Evolutionary conservation across 1,140 invertebrate species (phyloP).

Genomic region (Hestina assimilis): DNA sequence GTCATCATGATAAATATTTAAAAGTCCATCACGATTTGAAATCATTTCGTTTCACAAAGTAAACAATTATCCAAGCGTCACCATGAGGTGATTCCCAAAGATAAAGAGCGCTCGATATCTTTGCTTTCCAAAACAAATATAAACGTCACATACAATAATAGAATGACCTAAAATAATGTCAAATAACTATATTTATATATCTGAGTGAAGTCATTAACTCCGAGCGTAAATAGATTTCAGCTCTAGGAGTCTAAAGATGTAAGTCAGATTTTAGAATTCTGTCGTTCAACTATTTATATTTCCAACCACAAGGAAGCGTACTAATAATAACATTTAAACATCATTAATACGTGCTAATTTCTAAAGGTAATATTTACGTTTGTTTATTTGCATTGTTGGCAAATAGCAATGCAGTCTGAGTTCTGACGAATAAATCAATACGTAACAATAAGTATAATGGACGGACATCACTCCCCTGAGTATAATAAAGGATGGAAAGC

Average conservation of each 20-base stretch:
- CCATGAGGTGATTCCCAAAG: too few relatives aligned
- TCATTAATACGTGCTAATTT: neutral
- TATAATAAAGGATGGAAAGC: neutral
- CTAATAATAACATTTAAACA: conserved; percentile 25
- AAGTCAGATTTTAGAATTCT: conserved; percentile 35
- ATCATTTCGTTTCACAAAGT: neutral
- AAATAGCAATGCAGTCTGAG: neutral
- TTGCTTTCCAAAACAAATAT: conserved; percentile 17
- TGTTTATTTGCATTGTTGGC: neutral
- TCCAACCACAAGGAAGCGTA: conserved; percentile 36
- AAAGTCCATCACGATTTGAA: neutral
- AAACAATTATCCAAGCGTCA: too few relatives aligned
- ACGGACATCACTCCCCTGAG: conserved; percentile 7
- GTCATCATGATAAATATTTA: neutral
- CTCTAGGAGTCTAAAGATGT: conserved; percentile 34
- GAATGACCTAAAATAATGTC: conserved; percentile 64
- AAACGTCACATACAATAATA: conserved; percentile 37
- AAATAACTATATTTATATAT: conserved; percentile 42
- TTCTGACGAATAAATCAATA: conserved; percentile 5
- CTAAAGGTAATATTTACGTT: neutral
- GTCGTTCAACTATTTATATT: conserved; percentile 29
- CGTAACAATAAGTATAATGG: conserved; percentile 8
- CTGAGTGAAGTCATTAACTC: conserved; percentile 59
- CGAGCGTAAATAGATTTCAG: conserved; percentile 44
- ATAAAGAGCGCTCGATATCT: too few relatives aligned